phyloP scores from a whole-genome alignment of 2,797 vertebrate species.

The Diplodus sargus region DNA sequence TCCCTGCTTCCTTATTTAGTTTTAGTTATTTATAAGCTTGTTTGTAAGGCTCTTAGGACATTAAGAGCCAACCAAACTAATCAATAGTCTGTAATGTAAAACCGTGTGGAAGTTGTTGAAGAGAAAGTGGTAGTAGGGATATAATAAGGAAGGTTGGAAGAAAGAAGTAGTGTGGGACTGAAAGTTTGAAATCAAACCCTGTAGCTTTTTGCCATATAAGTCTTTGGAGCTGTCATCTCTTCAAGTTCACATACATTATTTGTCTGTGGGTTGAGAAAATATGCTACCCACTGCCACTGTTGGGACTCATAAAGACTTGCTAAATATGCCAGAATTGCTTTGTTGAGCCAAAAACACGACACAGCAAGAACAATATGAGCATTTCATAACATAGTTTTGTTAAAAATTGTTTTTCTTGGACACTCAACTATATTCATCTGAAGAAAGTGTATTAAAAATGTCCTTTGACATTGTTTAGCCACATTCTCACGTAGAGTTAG shows the following conservation, averaged over 20 bases:
- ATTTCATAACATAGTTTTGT: neutral
- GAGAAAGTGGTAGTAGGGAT: neutral
- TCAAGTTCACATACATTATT: neutral
- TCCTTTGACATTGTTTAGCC: neutral
- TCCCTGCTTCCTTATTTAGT: slow-evolving; percentile 13
- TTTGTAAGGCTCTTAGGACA: neutral
- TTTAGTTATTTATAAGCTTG: slow-evolving; percentile 31
- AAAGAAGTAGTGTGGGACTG: slow-evolving; percentile 3
- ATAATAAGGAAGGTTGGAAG: neutral
- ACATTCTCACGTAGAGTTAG: neutral
- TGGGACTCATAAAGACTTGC: neutral
- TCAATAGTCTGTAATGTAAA: slow-evolving; percentile 8
- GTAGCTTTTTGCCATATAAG: neutral
- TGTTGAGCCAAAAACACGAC: neutral
- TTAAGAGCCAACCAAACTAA: neutral
- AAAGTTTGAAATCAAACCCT: slow-evolving; percentile 7
- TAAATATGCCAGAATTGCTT: neutral
- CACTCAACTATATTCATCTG: neutral
- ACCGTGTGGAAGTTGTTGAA: neutral
- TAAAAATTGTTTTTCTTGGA: neutral
- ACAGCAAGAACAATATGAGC: neutral
- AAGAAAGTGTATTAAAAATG: neutral
- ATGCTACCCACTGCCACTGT: neutral
- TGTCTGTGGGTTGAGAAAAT: neutral
- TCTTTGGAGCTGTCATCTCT: neutral